Evolutionary conservation across 2,888 invertebrate genomes (phyloP), one percentile per base, ranked within the genome.

Genomic region (Acheta domesticus): DNA sequence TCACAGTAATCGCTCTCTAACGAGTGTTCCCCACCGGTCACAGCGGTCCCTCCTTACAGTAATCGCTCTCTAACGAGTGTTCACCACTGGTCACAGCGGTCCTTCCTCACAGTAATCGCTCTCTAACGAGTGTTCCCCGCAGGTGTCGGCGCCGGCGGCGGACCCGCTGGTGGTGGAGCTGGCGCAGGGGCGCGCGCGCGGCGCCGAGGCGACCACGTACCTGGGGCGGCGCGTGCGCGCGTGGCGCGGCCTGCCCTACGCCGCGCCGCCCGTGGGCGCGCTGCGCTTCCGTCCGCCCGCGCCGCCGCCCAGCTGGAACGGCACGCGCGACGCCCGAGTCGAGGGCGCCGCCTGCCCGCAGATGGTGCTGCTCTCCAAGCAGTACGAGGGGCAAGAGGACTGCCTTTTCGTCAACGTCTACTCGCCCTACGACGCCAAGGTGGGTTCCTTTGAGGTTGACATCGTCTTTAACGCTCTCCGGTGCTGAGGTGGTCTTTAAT

Each of bases 191-290:
- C 14, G 16, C 62, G 16, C n/a, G 62, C 14, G 62, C 16, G 62
- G 62, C 62, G n/a, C 62, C 4, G 62, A 62, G 62, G 62, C n/a
- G 5, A 14, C 16, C 62, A 19, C 62, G 4, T 62, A 62, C 62
- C 62, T 14, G n/a, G 62, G 62, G 62, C 62, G 62, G n/a, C 62
- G 62, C 62, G 62, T n/a, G n/a, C 62, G 62, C 62, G 62, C 62
- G 14, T 62, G 62, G 62, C 14, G 62, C 16, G 62, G 16, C 16
- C 62, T 62, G 14, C 62, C 62, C 16, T 62, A 62, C 62, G 62
- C 62, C 62, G 16, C 14, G 62, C 62, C 62, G 62, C 62, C 62
- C 62, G 62, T 62, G 62, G 62, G 16, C 62, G 14, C 62, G 12
- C n/a, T 62, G 62, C 62, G 62, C 62, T 62, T 62, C 62, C 62